Conservation (phyloP, 2,888 invertebrate genomes). For the Cryptocephalus primarius region DNA sequence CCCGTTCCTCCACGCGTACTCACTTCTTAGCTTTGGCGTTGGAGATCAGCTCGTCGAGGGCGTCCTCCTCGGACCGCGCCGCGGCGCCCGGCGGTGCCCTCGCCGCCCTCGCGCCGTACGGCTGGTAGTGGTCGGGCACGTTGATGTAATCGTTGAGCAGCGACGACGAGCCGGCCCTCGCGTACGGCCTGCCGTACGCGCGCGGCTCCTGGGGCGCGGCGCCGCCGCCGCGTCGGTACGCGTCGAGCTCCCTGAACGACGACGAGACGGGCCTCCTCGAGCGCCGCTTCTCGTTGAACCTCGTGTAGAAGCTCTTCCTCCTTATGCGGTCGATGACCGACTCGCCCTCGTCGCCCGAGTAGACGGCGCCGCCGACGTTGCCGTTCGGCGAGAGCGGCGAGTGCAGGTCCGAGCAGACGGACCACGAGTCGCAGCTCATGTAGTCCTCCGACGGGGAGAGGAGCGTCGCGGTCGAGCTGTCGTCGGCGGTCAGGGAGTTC, state of each 20-base stretch:
- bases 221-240: background rate
- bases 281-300: constrained; percentile 76
- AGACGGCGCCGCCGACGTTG: constrained; percentile 14
- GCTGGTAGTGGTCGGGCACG: constrained; percentile 33
- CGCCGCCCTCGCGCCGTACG: constrained; percentile 30
- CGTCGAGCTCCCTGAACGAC: constrained; percentile 21
- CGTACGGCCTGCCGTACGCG: constrained; percentile 22
- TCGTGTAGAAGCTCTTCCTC: constrained; percentile 78
- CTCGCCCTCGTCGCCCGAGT: constrained; percentile 41
- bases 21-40: constrained; percentile 35
- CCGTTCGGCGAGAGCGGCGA: constrained; percentile 36
- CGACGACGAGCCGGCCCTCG: constrained; percentile 23
- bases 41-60: constrained; percentile 28
- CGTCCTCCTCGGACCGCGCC: constrained; percentile 22
- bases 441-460: constrained; percentile 54
- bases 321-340: constrained; percentile 79
- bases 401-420: constrained; percentile 48
- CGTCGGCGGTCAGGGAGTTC: constrained; percentile 23
- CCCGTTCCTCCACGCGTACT: too few relatives aligned
- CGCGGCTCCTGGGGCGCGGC: background rate
- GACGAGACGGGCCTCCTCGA: constrained; percentile 52
- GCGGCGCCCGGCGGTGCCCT: constrained; percentile 21
- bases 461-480: constrained; percentile 31
- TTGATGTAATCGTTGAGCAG: constrained; percentile 32
- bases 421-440: constrained; percentile 48